These are phyloP conservation scores for Ditula angustiorana DNA, from an alignment of 2,888 invertebrate species.

Conservation along the genomic window DNA sequence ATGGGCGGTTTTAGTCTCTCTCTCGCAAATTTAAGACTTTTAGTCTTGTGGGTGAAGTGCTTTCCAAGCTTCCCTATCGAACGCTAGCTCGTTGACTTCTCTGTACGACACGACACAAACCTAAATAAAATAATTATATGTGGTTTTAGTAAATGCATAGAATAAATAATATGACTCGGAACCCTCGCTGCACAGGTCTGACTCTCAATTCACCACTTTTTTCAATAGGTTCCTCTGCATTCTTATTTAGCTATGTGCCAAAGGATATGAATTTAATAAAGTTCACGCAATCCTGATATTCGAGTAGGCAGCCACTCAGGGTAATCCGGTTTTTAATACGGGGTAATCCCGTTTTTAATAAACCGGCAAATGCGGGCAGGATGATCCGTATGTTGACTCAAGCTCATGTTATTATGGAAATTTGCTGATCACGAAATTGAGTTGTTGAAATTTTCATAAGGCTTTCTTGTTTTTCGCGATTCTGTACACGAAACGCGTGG, in stretches of 20 bases:
- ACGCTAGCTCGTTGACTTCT: too few relatives aligned
- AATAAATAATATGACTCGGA: too few relatives aligned
- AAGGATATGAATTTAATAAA: constrained; percentile 8
- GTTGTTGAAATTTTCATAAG: constrained; percentile 1
- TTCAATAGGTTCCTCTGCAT: neutral
- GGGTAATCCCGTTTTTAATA: constrained; percentile 1
- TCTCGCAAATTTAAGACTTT: too few relatives aligned
- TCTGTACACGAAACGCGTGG: neutral
- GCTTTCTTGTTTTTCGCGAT: neutral
- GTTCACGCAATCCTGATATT: neutral
- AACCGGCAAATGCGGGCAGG: neutral
- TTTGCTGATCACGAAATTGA: constrained; percentile 1
- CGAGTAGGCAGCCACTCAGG: neutral
- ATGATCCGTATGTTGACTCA: constrained; percentile 6
- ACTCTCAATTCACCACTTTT: neutral
- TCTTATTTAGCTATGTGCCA: neutral
- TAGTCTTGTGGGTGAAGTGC: too few relatives aligned
- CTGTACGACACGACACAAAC: too few relatives aligned
- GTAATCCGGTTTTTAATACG: constrained; percentile 15
- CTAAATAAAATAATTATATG: too few relatives aligned
- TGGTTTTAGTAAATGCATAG: too few relatives aligned
- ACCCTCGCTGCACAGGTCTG: too few relatives aligned
- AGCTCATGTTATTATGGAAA: constrained; percentile 7
- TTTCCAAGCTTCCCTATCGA: too few relatives aligned
- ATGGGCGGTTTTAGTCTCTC: too few relatives aligned